Evolutionary conservation across 2,888 invertebrate genomes (phyloP).

Genomic region (Tachina fera): DNA sequence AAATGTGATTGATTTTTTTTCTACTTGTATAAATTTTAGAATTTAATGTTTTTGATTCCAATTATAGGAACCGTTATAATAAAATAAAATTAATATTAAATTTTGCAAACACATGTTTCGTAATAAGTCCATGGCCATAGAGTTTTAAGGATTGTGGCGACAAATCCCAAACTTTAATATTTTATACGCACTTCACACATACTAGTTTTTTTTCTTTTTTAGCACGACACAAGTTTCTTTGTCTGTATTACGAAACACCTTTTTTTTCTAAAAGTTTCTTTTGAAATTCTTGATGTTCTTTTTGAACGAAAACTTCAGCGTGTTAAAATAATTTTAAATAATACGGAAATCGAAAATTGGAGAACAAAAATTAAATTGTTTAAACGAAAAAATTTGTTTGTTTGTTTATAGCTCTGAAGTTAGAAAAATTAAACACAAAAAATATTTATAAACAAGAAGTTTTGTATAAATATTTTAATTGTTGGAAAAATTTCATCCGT

Average conservation of each 20-base stretch:
- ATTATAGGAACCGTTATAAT: constrained; percentile 83
- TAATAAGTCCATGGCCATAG: constrained; percentile 78
- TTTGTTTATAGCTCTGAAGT: constrained; percentile 34
- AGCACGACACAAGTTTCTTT: not conserved
- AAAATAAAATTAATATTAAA: constrained; percentile 83
- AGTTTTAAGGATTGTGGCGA: constrained; percentile 21
- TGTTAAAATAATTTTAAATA: constrained; percentile 6
- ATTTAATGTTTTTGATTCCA: constrained; percentile 82
- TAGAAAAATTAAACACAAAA: constrained; percentile 71
- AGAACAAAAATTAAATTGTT: constrained; percentile 44
- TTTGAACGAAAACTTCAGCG: constrained; percentile 5
- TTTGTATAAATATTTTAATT: constrained; percentile 66
- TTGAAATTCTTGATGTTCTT: not conserved
- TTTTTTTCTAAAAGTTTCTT: constrained; percentile 23
- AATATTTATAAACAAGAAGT: constrained; percentile 72
- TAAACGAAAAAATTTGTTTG: constrained; percentile 40
- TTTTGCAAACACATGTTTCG: constrained; percentile 81
- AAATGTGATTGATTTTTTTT: not conserved
- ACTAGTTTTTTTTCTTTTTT: not conserved
- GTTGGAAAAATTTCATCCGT: constrained; percentile 69
- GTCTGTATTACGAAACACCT: constrained; percentile 62
- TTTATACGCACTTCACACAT: not conserved
- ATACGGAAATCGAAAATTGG: constrained; percentile 26
- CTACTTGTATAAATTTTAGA: not conserved
- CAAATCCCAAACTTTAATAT: not conserved